phyloP scores from a whole-genome alignment of 2,888 invertebrate species.

The Scotopteryx bipunctaria region DNA sequence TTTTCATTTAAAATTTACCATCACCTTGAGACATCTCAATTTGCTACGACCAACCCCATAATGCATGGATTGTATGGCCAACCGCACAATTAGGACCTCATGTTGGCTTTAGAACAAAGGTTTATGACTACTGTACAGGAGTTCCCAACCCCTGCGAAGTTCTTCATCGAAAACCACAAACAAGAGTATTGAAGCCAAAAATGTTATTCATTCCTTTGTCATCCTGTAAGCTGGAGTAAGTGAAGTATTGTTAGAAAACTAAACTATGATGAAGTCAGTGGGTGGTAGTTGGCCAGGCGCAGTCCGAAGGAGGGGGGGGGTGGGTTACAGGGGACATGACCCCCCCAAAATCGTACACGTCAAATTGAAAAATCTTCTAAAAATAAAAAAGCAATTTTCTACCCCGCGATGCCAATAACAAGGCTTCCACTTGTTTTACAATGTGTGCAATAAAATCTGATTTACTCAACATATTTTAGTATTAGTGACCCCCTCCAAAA shows the following conservation, averaged over 20 bases:
- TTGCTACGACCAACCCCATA: constrained; percentile 53
- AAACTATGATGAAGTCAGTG: constrained; percentile 75
- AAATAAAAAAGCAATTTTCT: too few relatives aligned
- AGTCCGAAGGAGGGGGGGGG: too few relatives aligned
- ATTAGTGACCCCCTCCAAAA: too few relatives aligned
- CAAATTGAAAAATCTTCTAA: too few relatives aligned
- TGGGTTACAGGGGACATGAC: too few relatives aligned
- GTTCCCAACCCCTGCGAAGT: constrained; percentile 58
- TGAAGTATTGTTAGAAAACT: constrained; percentile 65
- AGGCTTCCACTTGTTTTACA: too few relatives aligned
- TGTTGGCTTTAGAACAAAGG: constrained; percentile 67
- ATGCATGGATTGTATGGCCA: constrained; percentile 60
- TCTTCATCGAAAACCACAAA: constrained; percentile 75
- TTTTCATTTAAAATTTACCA: constrained; percentile 25
- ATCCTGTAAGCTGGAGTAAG: too few relatives aligned
- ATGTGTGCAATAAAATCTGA: too few relatives aligned
- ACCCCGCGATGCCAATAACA: too few relatives aligned
- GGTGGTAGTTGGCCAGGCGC: too few relatives aligned
- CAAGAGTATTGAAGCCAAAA: constrained; percentile 57
- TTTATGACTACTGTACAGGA: constrained; percentile 63
- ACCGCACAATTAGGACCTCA: constrained; percentile 71
- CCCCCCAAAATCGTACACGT: too few relatives aligned
- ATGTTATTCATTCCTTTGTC: constrained; percentile 55
- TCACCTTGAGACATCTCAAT: constrained; percentile 47
- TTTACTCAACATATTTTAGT: too few relatives aligned